Conservation (phyloP, 1,140 invertebrate species). For the Zaprionus camerounensis region DNA sequence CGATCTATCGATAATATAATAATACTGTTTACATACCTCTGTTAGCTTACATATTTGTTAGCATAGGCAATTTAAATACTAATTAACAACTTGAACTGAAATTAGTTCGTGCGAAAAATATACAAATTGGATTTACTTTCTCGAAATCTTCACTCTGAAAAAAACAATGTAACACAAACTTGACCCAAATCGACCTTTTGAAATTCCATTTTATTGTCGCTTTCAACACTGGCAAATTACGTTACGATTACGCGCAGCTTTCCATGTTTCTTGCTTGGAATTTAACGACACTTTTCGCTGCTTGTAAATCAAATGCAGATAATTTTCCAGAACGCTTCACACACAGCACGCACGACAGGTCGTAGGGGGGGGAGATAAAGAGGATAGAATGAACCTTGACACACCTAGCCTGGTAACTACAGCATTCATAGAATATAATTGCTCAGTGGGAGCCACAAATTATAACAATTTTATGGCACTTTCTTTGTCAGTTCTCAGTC, state of each 20-base stretch:
- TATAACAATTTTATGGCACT: constrained; percentile 75
- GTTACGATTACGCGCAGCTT: constrained; percentile 29
- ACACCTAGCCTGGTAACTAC: constrained; percentile 48
- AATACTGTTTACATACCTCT: neutral
- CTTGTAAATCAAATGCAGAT: constrained; percentile 77
- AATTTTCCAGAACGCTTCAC: constrained; percentile 58
- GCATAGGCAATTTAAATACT: neutral
- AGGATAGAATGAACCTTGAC: constrained; percentile 39
- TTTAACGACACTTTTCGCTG: constrained; percentile 62
- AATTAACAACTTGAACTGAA: neutral
- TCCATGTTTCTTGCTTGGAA: constrained; percentile 44
- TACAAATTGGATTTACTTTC: too few species aligned
- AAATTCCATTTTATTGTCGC: constrained; percentile 37
- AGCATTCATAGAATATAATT: constrained; percentile 61
- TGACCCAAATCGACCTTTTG: neutral
- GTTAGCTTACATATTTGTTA: neutral
- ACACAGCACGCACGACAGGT: neutral
- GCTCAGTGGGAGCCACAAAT: constrained; percentile 73
- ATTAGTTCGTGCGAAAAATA: neutral
- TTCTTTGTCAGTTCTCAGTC: constrained; percentile 46
- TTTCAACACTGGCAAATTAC: constrained; percentile 41
- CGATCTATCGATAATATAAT: neutral
- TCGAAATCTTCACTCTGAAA: neutral
- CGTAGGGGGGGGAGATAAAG: neutral
- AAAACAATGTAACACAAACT: neutral